Base-by-base conservation (phyloP, 2,797 vertebrate species). In the Mareca strepera region DNA sequence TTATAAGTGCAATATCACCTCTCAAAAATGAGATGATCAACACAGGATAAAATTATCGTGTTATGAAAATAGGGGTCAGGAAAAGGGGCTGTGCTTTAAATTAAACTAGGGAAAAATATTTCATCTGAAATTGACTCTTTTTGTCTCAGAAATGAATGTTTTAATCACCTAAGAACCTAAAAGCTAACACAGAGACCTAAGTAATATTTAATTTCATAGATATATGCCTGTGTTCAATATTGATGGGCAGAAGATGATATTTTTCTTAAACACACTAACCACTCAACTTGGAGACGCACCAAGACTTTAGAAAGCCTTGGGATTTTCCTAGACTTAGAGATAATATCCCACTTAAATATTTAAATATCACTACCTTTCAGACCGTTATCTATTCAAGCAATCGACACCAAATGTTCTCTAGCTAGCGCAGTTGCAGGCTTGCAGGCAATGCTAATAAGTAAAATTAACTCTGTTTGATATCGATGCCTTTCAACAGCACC, bases 41-140 rank as follows among this genome's bases (percentile, higher is more conserved):
- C 97, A 96, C 29, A 79, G 96, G 97, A 97, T 96, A 97, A 98
- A 98, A 98, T 97, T 97, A 98, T 96, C 83, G 28, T 97, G 97
- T 98, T 98, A 98, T 97, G 97, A 98, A 98, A 98, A 98, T 97
- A 98, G 97, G 97, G 98, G 98, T 98, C 98, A 98, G 96, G 96
- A 74, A 88, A 95, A 97, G 96, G 95, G 96, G 89, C 94, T 87
- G 91, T n/a, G 76, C 97, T 98, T 98, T 98, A 98, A 98, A 98
- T 98, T 98, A 98, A 98, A 97, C 89, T 41, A 43, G 94, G 91
- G 95, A 62, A 96, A 97, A 96, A 96, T 96, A 96, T 97, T 97
- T 98, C 96, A 97, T 86, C 89, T 75, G 94, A 97, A 98, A 98
- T 97, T 94, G 97, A 98, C 96, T 97, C 96, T 98, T 98, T 98